Percentiles rank a stretch among this genome's conserved stretches.
Evolutionary conservation across 1,140 invertebrate species (phyloP).

Genomic region (Potamilus streckersoni): DNA sequence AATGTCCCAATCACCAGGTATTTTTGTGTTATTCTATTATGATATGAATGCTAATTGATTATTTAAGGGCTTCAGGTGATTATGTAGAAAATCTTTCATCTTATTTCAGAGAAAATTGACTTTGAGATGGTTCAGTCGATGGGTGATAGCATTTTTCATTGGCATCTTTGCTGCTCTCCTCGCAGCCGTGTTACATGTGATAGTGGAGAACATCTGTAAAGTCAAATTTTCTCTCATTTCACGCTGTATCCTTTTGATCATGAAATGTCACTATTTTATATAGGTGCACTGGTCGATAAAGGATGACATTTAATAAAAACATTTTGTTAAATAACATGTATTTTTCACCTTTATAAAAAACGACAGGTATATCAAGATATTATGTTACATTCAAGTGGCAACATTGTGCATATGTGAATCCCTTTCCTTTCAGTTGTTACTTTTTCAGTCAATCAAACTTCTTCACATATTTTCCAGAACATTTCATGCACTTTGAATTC

Average conservation of each 20-base stretch:
- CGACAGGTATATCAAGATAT: too few species aligned
- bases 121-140: conserved; percentile 72
- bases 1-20: background rate
- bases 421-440: too few species aligned
- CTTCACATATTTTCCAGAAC: too few species aligned
- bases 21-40: background rate
- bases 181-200: conserved; percentile 89
- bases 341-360: too few species aligned
- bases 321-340: too few species aligned
- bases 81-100: background rate
- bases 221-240: conserved; percentile 80
- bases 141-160: conserved; percentile 94
- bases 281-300: too few species aligned
- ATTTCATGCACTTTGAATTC: too few species aligned
- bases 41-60: background rate
- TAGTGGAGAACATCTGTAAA: conserved; percentile 86
- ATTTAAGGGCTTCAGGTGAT: background rate
- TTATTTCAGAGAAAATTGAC: conserved; percentile 50
- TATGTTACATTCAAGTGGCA: too few species aligned
- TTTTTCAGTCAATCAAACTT: too few species aligned
- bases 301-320: too few species aligned
- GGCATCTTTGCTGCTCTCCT: conserved; percentile 92
- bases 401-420: too few species aligned
- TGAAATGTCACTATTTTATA: too few species aligned
- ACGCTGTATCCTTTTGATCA: conserved; percentile 74